Evolutionary conservation across 2,113 vertebrate species (phyloP).

Genomic region (Solea senegalensis): DNA sequence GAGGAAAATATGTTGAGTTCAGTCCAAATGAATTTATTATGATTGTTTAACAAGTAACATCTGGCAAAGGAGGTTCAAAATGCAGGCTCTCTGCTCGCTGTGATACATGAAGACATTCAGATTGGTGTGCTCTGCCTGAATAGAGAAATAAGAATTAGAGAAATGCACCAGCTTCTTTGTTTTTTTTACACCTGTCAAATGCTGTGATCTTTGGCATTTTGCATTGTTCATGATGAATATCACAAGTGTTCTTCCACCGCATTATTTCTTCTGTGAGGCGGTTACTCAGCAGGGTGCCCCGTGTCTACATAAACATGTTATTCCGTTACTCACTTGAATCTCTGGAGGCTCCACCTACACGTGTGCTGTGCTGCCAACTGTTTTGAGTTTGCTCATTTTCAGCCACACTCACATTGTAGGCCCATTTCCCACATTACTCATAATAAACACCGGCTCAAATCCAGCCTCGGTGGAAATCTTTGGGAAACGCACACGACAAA

Average conservation of each 20-base stretch:
- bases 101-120: too few species aligned
- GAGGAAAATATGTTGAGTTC: too few species aligned
- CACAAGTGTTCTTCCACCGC: constrained; percentile 12
- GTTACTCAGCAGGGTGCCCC: constrained; percentile 23
- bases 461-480: constrained; percentile 13
- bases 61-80: too few species aligned
- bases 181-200: too few species aligned
- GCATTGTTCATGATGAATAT: constrained; percentile 2
- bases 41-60: too few species aligned
- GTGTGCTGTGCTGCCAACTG: constrained; percentile 28
- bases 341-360: constrained; percentile 39
- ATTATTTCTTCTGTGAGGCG: constrained; percentile 29
- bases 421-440: constrained; percentile 51
- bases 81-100: too few species aligned
- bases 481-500: constrained; percentile 8
- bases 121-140: too few species aligned
- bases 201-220: too few species aligned
- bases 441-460: constrained; percentile 38
- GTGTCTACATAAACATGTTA: constrained; percentile 53
- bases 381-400: constrained; percentile 41
- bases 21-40: too few species aligned
- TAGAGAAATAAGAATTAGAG: too few species aligned
- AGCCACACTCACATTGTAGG: constrained; percentile 29
- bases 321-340: constrained; percentile 46
- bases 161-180: too few species aligned